phyloP scores from a whole-genome alignment of 2,888 invertebrate species.

The Cataglyphis livida region DNA sequence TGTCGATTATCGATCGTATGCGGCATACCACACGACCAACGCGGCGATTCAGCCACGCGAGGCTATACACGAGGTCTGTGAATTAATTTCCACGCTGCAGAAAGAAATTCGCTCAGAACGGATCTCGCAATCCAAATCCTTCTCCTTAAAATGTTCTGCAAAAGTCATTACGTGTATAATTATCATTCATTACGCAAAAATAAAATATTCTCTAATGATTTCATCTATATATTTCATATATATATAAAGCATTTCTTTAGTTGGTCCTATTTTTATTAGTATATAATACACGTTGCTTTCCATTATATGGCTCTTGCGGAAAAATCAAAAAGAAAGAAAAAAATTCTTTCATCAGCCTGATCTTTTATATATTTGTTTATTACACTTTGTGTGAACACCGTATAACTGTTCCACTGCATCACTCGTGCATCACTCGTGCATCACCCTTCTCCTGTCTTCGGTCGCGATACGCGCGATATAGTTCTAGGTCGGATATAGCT shows the following conservation, averaged over 20 bases:
- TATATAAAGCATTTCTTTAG: no score
- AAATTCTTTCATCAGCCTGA: not conserved
- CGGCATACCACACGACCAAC: constrained; percentile 17
- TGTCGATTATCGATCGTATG: constrained; percentile 42
- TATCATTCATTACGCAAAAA: not conserved
- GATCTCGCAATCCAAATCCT: not conserved
- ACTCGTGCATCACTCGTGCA: not conserved
- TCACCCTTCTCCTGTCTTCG: constrained; percentile 12
- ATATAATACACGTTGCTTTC: not conserved
- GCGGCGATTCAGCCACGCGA: constrained; percentile 2
- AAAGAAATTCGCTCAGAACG: not conserved
- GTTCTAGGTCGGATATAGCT: constrained; percentile 55
- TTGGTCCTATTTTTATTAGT: not conserved
- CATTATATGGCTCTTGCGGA: not conserved
- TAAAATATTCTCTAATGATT: not conserved
- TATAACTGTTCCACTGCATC: not conserved
- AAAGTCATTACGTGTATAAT: not conserved
- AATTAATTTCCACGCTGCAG: constrained; percentile 23
- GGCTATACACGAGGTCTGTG: not conserved
- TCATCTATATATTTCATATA: not conserved
- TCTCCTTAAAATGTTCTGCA: no score
- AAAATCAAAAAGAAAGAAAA: not conserved
- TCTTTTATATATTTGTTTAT: not conserved
- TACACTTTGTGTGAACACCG: not conserved
- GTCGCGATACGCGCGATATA: constrained; percentile 34